Evolutionary conservation across 2,797 vertebrate genomes (phyloP).

Genomic region (Falco naumanni): DNA sequence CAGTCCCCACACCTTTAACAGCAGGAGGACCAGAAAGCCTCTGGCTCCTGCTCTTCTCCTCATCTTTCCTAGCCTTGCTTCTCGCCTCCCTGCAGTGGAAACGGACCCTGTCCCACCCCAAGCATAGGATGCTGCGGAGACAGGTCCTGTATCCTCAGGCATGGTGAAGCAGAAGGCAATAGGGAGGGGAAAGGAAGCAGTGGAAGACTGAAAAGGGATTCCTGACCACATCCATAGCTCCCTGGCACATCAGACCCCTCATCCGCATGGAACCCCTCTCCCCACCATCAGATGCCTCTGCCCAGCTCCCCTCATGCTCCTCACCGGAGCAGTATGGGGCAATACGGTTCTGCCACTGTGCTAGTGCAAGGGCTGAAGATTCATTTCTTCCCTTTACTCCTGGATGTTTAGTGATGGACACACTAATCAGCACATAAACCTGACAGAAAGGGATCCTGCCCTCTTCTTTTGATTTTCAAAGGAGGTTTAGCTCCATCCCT

Average conservation of each 20-base stretch:
- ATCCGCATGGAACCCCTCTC: not conserved
- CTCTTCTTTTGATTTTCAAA: not conserved
- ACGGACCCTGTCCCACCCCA: not conserved
- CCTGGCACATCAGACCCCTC: not conserved
- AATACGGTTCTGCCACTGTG: not conserved
- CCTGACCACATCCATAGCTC: not conserved
- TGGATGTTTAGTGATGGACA: not conserved
- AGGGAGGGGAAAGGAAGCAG: not conserved
- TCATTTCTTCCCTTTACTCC: not conserved
- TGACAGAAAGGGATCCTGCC: not conserved
- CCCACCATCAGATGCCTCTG: fast-evolving
- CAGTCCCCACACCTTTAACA: not conserved
- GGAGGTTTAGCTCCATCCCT: not conserved
- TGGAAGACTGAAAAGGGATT: not conserved
- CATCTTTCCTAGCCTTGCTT: not conserved
- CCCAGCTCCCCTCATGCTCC: not conserved
- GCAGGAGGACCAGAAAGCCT: not conserved
- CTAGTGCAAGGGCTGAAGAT: not conserved
- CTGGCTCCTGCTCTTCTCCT: not conserved
- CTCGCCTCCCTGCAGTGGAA: not conserved
- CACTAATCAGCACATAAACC: not conserved
- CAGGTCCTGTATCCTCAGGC: not conserved
- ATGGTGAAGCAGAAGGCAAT: not conserved
- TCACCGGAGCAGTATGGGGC: not conserved
- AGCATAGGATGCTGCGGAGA: not conserved